A percentile compares a stretch with the other conserved stretches of the same genome.
These are phyloP conservation scores for Dermolepida albohirtum DNA, from an alignment of 2,888 invertebrate genomes.

Conservation along the genomic window DNA sequence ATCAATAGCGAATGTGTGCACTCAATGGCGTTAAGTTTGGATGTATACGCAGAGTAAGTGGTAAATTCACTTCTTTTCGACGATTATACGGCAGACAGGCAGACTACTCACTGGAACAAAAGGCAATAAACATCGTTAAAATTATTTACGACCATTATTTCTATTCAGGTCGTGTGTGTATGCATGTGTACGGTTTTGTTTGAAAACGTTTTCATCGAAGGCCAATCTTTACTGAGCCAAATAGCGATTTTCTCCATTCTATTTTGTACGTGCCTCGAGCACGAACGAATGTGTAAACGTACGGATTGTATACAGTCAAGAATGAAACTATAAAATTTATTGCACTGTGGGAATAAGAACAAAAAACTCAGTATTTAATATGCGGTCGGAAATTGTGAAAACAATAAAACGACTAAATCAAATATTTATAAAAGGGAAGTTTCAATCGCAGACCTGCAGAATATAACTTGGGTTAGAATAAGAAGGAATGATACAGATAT, in stretches of 20 bases:
- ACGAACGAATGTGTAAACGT: too few species aligned
- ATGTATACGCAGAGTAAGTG: conserved; percentile 25
- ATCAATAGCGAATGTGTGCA: conserved; percentile 45
- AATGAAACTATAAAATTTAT: background rate
- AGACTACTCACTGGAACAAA: conserved; percentile 33
- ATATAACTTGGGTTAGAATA: too few species aligned
- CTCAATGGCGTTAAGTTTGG: conserved; percentile 3
- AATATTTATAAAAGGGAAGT: too few species aligned
- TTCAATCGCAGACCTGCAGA: too few species aligned
- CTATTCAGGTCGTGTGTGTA: conserved; percentile 21
- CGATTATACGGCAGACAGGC: conserved; percentile 26
- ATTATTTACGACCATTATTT: conserved; percentile 36
- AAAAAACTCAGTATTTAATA: background rate
- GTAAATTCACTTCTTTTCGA: conserved; percentile 37
- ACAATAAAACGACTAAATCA: too few species aligned
- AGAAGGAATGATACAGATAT: too few species aligned
- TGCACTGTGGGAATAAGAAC: background rate
- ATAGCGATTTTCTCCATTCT: conserved; percentile 17
- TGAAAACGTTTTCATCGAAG: conserved; percentile 30
- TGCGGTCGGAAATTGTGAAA: too few species aligned
- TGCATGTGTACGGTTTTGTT: conserved; percentile 29
- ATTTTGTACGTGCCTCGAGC: background rate
- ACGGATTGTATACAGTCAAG: too few species aligned
- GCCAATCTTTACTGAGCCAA: conserved; percentile 25
- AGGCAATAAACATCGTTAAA: conserved; percentile 37